Base-by-base conservation (phyloP, 2,113 vertebrate genomes). In the Oryzias celebensis region DNA sequence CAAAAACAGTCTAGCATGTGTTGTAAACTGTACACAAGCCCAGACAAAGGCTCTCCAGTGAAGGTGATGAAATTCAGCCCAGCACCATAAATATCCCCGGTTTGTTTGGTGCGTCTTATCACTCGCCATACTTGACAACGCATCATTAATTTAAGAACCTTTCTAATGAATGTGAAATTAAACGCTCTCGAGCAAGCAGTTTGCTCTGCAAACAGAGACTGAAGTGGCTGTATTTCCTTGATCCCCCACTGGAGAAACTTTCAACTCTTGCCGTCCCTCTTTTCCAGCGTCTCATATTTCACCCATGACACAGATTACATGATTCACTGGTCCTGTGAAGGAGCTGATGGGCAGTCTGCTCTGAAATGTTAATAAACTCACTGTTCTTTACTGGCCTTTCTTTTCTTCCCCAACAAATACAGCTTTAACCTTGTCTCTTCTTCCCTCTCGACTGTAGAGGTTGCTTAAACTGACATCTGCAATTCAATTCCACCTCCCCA, bases 321-420 rank as follows among this genome's bases (percentile, higher is more conserved):
- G 83, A 90, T 82, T 85, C 82, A 84, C 43, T 71, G 77, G 71
- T 75, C 73, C 76, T 14, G 78, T 47, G 62, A 72, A 77, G 31
- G 77, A 62, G 43, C 69, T 80, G 85, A 87, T 59, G 85, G 80
- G 85, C 85, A 83, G 72, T 47, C 67, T n/a, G 69, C 66, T 62
- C 73, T 65, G 64, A 86, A 77, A 80, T 71, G 73, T 83, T 88
- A 82, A 89, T 85, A 89, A 90, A 88, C 73, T 73, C 81, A 67
- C 64, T 61, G 62, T 82, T 86, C 76, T 84, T 75, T 36, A 50
- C 64, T 58, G 50, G 62, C 68, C 68, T 58, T 62, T 74, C 81
- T 77, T 81, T 2, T 75, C 84, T 62, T 83, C 62, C 41, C 75
- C 63, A 73, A 66, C 59, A 82, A 79, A 84, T 78, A 49, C 78